phyloP scores from a whole-genome alignment of 2,888 invertebrate genomes.

The Lymantria monacha region DNA sequence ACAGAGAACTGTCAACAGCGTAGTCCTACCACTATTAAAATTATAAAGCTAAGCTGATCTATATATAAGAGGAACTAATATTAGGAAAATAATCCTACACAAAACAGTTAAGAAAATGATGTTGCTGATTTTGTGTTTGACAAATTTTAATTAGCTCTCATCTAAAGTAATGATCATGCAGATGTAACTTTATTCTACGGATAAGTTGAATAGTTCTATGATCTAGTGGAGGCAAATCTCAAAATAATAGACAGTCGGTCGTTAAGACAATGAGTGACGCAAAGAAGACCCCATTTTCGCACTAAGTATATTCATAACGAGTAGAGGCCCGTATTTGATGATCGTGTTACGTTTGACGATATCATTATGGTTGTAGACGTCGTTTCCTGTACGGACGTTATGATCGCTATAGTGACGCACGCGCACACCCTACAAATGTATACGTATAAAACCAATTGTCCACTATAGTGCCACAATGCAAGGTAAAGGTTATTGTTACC shows the following conservation, averaged over 20 bases:
- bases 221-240: not conserved
- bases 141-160: too few species aligned
- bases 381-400: slow-evolving; percentile 31
- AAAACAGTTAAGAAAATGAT: too few species aligned
- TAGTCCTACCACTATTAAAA: too few species aligned
- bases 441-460: slow-evolving; percentile 22
- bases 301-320: not conserved
- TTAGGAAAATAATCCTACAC: too few species aligned
- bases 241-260: not conserved
- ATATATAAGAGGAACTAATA: too few species aligned
- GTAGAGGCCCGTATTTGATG: slow-evolving; percentile 6
- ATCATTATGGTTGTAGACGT: slow-evolving; percentile 15
- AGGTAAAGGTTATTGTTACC: slow-evolving; percentile 74
- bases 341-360: slow-evolving; percentile 17
- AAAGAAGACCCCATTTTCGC: slow-evolving; percentile 5
- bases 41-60: too few species aligned
- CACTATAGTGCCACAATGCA: slow-evolving; percentile 58
- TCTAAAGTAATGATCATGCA: too few species aligned
- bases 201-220: too few species aligned
- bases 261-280: not conserved
- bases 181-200: too few species aligned
- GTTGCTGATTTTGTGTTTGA: too few species aligned
- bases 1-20: too few species aligned
- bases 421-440: slow-evolving; percentile 18
- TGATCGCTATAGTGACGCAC: slow-evolving; percentile 40